Conservation (phyloP, 1,140 invertebrate genomes). For the Cryptotermes secundus region DNA sequence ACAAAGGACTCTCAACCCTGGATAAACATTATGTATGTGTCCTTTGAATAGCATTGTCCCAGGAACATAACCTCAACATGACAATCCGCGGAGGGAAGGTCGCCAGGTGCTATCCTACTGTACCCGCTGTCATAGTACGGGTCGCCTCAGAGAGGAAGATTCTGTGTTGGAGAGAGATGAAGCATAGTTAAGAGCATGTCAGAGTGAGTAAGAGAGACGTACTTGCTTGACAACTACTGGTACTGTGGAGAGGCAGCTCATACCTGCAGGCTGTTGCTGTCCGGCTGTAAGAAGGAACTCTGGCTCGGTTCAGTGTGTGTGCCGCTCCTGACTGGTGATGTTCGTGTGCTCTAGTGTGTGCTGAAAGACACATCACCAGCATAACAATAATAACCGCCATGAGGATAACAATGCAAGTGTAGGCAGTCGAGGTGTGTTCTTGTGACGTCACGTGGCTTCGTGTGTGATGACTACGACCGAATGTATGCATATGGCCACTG, state of each 20-base stretch:
- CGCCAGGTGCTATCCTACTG: neutral
- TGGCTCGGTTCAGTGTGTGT: neutral
- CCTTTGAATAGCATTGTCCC: neutral
- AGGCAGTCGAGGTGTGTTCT: neutral
- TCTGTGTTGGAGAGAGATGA: neutral
- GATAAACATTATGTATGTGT: neutral
- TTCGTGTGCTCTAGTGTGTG: neutral
- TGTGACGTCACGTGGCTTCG: neutral
- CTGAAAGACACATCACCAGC: neutral
- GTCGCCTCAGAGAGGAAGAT: neutral
- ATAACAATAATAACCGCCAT: neutral
- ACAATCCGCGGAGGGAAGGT: neutral
- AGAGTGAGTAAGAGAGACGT: neutral
- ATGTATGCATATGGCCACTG: neutral
- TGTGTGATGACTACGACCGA: neutral
- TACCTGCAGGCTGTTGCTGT: neutral
- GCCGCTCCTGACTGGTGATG: neutral
- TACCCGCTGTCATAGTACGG: neutral
- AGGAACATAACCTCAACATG: slow-evolving; percentile 3
- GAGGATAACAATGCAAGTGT: neutral
- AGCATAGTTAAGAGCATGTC: neutral
- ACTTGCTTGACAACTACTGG: neutral
- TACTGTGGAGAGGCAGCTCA: neutral
- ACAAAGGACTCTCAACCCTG: neutral
- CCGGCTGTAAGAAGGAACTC: neutral